phyloP scores from a whole-genome alignment of 2,797 vertebrate species.

The Sebastes baramenuke region DNA sequence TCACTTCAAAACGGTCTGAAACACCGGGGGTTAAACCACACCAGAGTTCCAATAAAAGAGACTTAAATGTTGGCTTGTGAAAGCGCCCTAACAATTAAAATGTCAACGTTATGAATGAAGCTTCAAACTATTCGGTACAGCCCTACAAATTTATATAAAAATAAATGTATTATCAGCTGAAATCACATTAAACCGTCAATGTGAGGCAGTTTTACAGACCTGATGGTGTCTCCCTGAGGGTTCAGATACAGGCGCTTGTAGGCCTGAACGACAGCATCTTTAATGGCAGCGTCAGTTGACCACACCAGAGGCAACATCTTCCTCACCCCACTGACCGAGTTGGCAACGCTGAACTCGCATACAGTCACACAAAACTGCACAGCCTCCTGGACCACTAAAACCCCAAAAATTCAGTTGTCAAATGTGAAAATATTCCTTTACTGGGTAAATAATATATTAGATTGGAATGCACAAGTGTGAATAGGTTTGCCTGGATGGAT shows the following conservation, averaged over 20 bases:
- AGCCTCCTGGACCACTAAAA: slow-evolving; percentile 94
- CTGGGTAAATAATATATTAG: not conserved
- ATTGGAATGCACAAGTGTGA: not conserved
- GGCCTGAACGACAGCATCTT: slow-evolving; percentile 92
- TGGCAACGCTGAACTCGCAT: slow-evolving; percentile 90
- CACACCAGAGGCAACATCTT: slow-evolving; percentile 95
- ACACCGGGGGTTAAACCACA: no score
- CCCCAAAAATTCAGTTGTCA: not conserved
- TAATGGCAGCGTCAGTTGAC: slow-evolving; percentile 92
- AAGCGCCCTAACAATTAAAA: not conserved
- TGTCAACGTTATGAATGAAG: not conserved
- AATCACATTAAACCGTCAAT: not conserved
- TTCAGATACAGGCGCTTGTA: slow-evolving; percentile 92
- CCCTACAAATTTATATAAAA: not conserved
- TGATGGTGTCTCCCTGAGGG: slow-evolving; percentile 84
- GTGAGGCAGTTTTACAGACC: slow-evolving; percentile 59
- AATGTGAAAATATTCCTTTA: not conserved
- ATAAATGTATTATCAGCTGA: not conserved
- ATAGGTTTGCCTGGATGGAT: not conserved
- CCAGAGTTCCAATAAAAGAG: no score
- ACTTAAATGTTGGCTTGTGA: no score
- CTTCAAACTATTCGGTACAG: not conserved
- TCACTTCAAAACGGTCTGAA: no score
- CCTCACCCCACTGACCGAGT: slow-evolving; percentile 90
- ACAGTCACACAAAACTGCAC: slow-evolving; percentile 96